Evolutionary conservation across 2,113 vertebrate species (phyloP).

Genomic region (Dipodomys spectabilis): DNA sequence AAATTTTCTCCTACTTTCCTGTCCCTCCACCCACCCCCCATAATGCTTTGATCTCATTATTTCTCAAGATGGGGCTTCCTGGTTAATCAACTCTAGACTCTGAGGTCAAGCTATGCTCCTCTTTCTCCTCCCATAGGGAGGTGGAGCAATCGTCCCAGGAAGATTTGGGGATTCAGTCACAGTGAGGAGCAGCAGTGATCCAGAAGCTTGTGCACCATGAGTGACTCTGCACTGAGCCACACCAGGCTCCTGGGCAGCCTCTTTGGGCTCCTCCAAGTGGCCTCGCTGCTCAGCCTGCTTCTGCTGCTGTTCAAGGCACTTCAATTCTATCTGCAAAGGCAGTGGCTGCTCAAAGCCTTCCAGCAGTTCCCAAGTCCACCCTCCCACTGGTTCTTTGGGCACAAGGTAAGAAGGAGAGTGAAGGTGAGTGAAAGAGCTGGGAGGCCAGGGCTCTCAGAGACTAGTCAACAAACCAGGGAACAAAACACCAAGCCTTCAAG

Average conservation of each 20-base stretch:
- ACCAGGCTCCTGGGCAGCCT: background rate
- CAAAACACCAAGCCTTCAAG: fast-evolving
- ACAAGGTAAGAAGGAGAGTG: background rate
- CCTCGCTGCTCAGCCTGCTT: constrained; percentile 69
- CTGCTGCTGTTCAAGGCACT: constrained; percentile 79
- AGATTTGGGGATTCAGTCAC: too few species aligned
- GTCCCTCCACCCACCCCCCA: too few species aligned
- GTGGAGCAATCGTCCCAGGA: background rate
- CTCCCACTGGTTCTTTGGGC: background rate
- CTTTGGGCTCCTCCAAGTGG: constrained; percentile 74
- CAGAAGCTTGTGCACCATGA: background rate
- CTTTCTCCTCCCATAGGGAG: background rate
- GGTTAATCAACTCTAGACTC: background rate
- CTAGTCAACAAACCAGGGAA: background rate
- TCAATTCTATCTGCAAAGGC: constrained; percentile 75
- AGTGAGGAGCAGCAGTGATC: too few species aligned
- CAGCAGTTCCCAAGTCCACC: constrained; percentile 86
- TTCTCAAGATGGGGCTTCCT: background rate
- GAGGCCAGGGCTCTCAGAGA: background rate
- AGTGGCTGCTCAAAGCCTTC: constrained; percentile 74
- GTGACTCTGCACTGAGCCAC: background rate
- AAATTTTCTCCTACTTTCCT: too few species aligned
- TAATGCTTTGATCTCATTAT: background rate
- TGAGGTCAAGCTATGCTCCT: background rate
- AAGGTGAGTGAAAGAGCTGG: background rate